Percentiles rank a stretch among this genome's conserved stretches.
phyloP scores from a whole-genome alignment of 2,797 vertebrate genomes.

The Ficedula albicollis region DNA sequence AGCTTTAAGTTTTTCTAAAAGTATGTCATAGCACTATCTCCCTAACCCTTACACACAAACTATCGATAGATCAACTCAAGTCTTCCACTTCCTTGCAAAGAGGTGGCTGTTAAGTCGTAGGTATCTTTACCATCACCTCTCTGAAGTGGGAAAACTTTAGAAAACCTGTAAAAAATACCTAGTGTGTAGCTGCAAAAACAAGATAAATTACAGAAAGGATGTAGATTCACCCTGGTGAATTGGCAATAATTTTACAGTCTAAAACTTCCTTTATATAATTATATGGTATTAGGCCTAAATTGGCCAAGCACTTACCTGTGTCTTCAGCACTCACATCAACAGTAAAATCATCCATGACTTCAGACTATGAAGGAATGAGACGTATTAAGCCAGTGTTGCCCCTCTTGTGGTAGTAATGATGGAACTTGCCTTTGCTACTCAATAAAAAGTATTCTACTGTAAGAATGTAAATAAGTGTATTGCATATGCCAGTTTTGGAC shows the following conservation, averaged over 20 bases:
- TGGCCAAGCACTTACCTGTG: not conserved
- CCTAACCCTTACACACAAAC: not conserved
- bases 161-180: not conserved
- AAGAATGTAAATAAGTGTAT: not conserved
- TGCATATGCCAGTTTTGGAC: rapidly evolving
- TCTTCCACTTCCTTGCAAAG: not conserved
- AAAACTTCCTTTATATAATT: not conserved
- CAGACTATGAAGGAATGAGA: not conserved
- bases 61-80: not conserved
- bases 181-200: not conserved
- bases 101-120: not conserved
- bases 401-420: not conserved
- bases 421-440: not conserved
- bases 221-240: not conserved
- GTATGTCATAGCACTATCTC: not conserved
- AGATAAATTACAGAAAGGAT: not conserved
- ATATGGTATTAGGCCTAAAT: not conserved
- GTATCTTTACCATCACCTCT: not conserved
- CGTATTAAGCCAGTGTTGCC: not conserved
- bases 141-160: not conserved
- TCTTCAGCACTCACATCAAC: not conserved
- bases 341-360: not conserved
- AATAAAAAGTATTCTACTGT: not conserved
- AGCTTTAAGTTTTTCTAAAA: not conserved
- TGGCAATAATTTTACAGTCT: not conserved